Evolutionary conservation across 2,888 invertebrate species (phyloP).

Genomic region (Nephrotoma flavescens): DNA sequence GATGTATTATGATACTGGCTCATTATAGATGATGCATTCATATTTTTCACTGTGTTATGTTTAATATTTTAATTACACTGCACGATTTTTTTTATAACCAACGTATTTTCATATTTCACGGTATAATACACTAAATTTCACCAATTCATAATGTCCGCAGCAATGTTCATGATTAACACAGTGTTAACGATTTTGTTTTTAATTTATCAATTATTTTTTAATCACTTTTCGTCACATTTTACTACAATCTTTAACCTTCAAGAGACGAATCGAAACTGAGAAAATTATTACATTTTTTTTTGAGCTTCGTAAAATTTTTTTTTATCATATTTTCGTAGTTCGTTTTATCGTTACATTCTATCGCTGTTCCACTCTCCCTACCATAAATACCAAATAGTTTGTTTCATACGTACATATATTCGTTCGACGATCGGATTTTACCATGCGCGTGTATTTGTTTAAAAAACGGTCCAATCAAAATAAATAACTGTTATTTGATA

Average conservation of each 20-base stretch:
- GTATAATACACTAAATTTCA: not conserved
- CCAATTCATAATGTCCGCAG: not conserved
- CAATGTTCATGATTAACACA: not conserved
- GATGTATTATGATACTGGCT: not conserved
- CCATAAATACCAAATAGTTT: not conserved
- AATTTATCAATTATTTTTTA: not conserved
- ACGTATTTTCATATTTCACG: not conserved
- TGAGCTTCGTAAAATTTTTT: not conserved
- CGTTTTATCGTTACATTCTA: not conserved
- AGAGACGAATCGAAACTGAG: not conserved
- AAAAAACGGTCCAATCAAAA: conserved; percentile 4
- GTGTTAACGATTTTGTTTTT: not conserved
- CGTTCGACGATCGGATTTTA: not conserved
- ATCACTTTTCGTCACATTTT: not conserved
- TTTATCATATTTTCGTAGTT: not conserved
- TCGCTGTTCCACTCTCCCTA: not conserved
- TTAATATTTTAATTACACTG: not conserved
- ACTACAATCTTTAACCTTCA: not conserved
- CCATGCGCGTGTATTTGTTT: not conserved
- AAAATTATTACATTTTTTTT: not conserved
- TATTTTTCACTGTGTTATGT: not conserved
- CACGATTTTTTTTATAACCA: not conserved
- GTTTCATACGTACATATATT: not conserved
- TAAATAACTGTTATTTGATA: not conserved
- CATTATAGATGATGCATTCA: not conserved